Percentiles rank a stretch among this genome's conserved stretches.
phyloP scores from a whole-genome alignment of 2,888 invertebrate genomes.

The Allolobophora icterica region DNA sequence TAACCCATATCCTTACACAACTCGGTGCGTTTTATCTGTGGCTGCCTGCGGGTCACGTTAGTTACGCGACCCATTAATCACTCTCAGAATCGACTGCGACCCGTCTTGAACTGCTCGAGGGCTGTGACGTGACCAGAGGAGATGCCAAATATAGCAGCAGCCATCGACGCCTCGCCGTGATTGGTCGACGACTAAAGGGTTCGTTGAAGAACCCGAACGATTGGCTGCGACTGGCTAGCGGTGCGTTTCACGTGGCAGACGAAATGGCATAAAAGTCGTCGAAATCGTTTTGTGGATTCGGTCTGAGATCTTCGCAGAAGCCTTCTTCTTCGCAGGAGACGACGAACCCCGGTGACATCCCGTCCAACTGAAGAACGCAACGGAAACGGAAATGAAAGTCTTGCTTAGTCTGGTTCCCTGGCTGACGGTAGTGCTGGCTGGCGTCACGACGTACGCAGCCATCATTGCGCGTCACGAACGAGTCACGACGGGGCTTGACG shows the following conservation, averaged over 20 bases:
- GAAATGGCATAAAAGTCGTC: background rate
- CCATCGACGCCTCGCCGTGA: background rate
- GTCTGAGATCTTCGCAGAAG: background rate
- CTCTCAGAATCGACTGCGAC: background rate
- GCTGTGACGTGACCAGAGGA: background rate
- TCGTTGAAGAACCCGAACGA: background rate
- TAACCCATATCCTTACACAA: background rate
- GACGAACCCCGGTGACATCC: background rate
- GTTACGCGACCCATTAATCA: background rate
- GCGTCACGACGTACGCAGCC: background rate
- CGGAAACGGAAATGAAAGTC: conserved; percentile 17
- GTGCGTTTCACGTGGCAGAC: background rate
- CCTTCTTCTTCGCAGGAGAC: background rate
- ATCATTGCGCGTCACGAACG: background rate
- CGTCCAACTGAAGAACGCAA: background rate
- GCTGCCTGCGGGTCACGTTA: background rate
- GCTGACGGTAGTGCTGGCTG: background rate
- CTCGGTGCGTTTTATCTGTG: background rate
- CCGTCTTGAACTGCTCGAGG: background rate
- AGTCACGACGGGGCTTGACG: background rate
- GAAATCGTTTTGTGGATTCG: background rate
- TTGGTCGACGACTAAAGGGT: background rate
- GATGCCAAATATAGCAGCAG: conserved; percentile 5
- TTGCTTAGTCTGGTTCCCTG: background rate
- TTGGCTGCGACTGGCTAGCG: background rate